Evolutionary conservation across 2,888 invertebrate species (phyloP).

Genomic region (Calameuta filiformis): DNA sequence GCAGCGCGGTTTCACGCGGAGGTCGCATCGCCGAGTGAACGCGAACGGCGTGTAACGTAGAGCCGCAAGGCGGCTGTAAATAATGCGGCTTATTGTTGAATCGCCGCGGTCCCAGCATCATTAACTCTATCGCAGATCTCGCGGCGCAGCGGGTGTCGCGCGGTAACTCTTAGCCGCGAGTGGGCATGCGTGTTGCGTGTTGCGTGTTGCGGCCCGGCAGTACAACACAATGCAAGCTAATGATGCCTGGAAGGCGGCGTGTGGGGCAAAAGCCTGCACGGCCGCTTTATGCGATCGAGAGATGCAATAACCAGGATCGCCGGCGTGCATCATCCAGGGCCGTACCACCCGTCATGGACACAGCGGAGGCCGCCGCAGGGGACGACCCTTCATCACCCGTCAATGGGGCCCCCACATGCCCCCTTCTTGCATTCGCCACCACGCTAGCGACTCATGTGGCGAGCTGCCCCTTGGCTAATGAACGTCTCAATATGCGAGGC

Average conservation of each 20-base stretch:
- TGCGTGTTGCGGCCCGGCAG: constrained; percentile 20
- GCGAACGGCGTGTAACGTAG: constrained; percentile 17
- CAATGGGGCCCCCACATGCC: constrained; percentile 34
- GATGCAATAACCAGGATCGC: constrained; percentile 20
- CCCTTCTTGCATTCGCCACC: constrained; percentile 15
- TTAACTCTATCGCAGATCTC: constrained; percentile 63
- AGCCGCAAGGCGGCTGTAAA: constrained; percentile 49
- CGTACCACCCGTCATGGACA: constrained; percentile 46
- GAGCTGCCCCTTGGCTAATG: constrained; percentile 30
- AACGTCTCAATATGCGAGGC: constrained; percentile 34
- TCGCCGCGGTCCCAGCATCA: constrained; percentile 56
- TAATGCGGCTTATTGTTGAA: constrained; percentile 61
- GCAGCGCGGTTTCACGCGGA: constrained; percentile 21
- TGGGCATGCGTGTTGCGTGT: constrained; percentile 25
- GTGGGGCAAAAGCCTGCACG: constrained; percentile 11
- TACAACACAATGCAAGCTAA: constrained; percentile 55
- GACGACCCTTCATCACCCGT: constrained; percentile 56
- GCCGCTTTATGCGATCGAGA: constrained; percentile 29
- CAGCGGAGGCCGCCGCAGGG: constrained; percentile 50
- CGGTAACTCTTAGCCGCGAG: constrained; percentile 55
- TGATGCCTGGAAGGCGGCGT: constrained; percentile 52
- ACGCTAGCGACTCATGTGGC: constrained; percentile 40
- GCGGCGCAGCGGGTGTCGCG: constrained; percentile 61
- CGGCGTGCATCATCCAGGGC: constrained; percentile 35
- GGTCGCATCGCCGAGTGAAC: constrained; percentile 12